Percentiles rank a stretch among this genome's conserved stretches.
These are phyloP conservation scores for Tichodroma muraria DNA, from an alignment of 2,113 vertebrate genomes.

Conservation along the genomic window DNA sequence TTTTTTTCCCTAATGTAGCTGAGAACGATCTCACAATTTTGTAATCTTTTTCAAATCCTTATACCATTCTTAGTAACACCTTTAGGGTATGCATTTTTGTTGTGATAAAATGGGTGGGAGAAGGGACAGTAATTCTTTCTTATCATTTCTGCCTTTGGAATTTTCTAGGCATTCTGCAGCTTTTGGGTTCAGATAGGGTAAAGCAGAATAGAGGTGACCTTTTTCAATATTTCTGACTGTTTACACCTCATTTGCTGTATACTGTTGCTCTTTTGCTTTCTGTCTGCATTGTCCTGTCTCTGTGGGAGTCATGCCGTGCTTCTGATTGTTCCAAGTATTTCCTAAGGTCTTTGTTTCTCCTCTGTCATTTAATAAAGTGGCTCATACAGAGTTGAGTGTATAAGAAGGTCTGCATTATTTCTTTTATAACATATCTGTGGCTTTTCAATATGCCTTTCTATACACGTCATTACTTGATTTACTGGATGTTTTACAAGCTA, in stretches of 20 bases:
- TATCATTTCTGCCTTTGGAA: not conserved
- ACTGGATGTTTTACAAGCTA: not conserved
- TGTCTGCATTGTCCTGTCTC: not conserved
- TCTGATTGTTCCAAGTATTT: not conserved
- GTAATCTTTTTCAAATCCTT: not conserved
- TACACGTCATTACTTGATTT: not conserved
- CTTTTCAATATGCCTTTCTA: not conserved
- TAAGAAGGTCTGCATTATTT: not conserved
- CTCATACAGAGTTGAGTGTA: not conserved
- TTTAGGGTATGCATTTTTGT: not conserved
- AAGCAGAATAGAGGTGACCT: not conserved
- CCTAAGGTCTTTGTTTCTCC: not conserved
- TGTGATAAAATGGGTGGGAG: not conserved
- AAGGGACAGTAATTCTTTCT: not conserved
- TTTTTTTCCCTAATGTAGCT: not conserved
- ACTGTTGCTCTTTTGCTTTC: not conserved
- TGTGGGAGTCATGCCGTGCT: not conserved
- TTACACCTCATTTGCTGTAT: not conserved
- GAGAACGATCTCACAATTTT: not conserved
- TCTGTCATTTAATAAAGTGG: not conserved
- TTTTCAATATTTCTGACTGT: not conserved
- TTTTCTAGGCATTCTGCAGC: not conserved
- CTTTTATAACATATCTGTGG: not conserved
- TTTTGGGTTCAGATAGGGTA: not conserved
- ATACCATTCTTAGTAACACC: not conserved